These are phyloP conservation scores for Neocloeon triangulifer DNA, from an alignment of 1,140 invertebrate genomes.

Conservation along the genomic window DNA sequence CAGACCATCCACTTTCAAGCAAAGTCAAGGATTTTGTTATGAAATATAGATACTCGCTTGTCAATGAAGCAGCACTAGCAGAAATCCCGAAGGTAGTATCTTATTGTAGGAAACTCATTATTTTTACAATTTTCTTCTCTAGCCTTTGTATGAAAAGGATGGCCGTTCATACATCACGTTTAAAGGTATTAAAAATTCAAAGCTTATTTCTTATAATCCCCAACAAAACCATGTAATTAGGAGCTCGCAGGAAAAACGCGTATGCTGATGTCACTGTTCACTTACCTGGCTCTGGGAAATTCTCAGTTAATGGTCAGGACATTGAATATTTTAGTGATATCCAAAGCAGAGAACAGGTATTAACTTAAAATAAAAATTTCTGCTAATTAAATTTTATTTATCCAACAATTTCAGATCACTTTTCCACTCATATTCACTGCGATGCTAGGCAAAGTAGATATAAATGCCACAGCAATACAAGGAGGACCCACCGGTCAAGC, in stretches of 20 bases:
- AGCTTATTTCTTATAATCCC: not conserved
- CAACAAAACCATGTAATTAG: conserved; percentile 20
- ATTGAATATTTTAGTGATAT: conserved; percentile 48
- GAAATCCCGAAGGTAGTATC: conserved; percentile 14
- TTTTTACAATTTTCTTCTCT: conserved; percentile 13
- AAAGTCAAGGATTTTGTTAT: conserved; percentile 43
- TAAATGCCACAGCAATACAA: conserved; percentile 46
- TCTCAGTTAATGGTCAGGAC: conserved; percentile 57
- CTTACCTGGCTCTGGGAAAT: conserved; percentile 56
- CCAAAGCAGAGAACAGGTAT: conserved; percentile 51
- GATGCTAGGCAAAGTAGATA: conserved; percentile 55
- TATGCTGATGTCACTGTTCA: conserved; percentile 38
- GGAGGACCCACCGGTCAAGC: conserved; percentile 48
- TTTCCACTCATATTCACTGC: conserved; percentile 66
- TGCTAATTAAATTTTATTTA: not conserved
- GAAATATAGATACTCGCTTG: conserved; percentile 32
- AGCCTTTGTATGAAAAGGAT: conserved; percentile 39
- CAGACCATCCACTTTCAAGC: conserved; percentile 36
- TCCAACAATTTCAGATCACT: conserved; percentile 33
- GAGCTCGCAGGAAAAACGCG: conserved; percentile 45
- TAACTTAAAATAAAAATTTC: conserved; percentile 8
- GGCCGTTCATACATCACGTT: conserved; percentile 41
- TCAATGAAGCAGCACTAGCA: conserved; percentile 23
- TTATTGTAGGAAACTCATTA: conserved; percentile 9
- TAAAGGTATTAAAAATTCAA: conserved; percentile 21